Percentiles rank a stretch among this genome's conserved stretches.
These are phyloP conservation scores for Amyelois transitella DNA, from an alignment of 1,140 invertebrate species.

Conservation along the genomic window DNA sequence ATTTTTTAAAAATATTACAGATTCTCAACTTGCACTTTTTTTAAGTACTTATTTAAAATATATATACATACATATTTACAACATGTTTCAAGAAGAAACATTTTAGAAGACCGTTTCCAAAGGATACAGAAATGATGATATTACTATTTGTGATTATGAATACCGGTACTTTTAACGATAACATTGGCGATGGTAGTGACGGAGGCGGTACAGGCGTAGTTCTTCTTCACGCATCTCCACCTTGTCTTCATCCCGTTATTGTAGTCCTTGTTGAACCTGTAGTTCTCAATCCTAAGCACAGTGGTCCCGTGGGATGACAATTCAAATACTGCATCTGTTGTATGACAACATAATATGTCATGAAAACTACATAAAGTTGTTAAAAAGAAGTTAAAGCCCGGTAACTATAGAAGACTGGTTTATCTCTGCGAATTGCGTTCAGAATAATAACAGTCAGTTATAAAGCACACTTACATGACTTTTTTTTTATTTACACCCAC, in stretches of 20 bases:
- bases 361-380: neutral
- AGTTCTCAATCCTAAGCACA: neutral
- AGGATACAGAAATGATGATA: neutral
- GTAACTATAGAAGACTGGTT: no score
- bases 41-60: no score
- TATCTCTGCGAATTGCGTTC: no score
- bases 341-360: neutral
- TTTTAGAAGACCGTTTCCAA: no score
- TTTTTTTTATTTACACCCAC: no score
- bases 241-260: neutral
- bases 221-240: constrained; percentile 24
- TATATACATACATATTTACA: no score
- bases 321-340: neutral
- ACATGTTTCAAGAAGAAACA: no score
- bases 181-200: constrained; percentile 22
- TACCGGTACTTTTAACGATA: constrained; percentile 11
- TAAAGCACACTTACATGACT: no score
- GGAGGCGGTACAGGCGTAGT: constrained; percentile 18
- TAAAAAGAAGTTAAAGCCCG: no score
- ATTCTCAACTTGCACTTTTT: no score
- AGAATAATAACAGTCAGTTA: no score
- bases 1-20: no score
- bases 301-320: neutral
- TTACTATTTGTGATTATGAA: neutral
- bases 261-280: neutral